Base-by-base conservation (phyloP, 2,888 invertebrate genomes). In the Phrixothrix hirtus region DNA sequence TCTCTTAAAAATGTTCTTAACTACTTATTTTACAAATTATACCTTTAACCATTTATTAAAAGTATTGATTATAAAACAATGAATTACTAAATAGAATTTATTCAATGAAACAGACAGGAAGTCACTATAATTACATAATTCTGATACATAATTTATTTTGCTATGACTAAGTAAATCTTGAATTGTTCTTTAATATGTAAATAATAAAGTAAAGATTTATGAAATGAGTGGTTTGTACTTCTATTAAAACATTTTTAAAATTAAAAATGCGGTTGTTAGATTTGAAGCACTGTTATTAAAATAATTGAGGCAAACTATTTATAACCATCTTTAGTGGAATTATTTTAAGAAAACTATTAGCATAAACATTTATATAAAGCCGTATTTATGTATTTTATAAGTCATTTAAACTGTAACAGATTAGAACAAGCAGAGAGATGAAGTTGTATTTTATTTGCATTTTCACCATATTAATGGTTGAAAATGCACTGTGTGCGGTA, bases 401-500 rank as follows among this genome's bases (percentile, higher is more conserved):
- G 21, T 7, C 7, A 3, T 5, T 3, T 21, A 3, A 5, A 3
- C 21, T 21, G 3, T 21, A 21, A 21, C 3, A 5, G 21, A 21
- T 5, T 7, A 7, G 7, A 21, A 3, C 4, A 21, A 7, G 21
- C 21, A 21, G 21, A 7, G 7, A 21, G 7, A 21, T 21, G 21
- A 34, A 34, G 9, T 34, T 34, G n/a, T 2, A 10, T 2, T 9
- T 34, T 3, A 7, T 14, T 14, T 34, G 21, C 7, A 21, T 34
- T 14, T 14, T 34, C 3, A 34, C n/a, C 3, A 10, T 14, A 10
- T 2, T 10, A 3, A 5, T 26, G 1, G 1, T 26, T 5, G 25
- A 21, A 25, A 11, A 38, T 38, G 38, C 13, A 13, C 7, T n/a
- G 6, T 26, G 26, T 27, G n/a, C 14, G 7, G 38, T 38, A 27